Percentiles rank a stretch among this genome's conserved stretches.
phyloP scores from a whole-genome alignment of 2,113 vertebrate species.

The Oreochromis aureus region DNA sequence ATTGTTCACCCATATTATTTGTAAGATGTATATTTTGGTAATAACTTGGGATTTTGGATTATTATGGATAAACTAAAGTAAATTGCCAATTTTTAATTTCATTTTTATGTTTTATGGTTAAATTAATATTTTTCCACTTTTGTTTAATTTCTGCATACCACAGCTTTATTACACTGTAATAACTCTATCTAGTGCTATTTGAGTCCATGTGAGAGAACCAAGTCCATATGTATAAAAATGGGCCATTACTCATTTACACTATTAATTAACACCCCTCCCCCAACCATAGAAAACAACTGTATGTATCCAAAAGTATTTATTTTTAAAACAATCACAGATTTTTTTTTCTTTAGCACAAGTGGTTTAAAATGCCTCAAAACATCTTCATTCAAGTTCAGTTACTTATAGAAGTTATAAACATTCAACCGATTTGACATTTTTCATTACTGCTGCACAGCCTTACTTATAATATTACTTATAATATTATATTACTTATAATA shows the following conservation, averaged over 20 bases:
- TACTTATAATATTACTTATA: not conserved
- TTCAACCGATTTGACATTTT: not conserved
- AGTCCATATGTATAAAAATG: not conserved
- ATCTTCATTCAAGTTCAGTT: not conserved
- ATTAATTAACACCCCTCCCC: not conserved
- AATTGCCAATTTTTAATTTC: not conserved
- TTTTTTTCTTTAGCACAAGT: not conserved
- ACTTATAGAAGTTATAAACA: not conserved
- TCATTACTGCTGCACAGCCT: not conserved
- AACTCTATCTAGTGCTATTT: not conserved
- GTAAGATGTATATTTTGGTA: not conserved
- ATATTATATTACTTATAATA: not conserved
- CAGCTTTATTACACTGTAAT: not conserved
- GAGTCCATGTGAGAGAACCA: not conserved
- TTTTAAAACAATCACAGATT: not conserved
- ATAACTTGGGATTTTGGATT: not conserved
- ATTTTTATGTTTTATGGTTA: not conserved
- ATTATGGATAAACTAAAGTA: not conserved
- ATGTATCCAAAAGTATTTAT: not conserved
- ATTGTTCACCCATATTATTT: not conserved
- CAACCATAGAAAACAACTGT: not conserved
- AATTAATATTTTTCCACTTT: not conserved
- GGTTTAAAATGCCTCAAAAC: not conserved
- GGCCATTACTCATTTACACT: not conserved
- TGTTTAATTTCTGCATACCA: not conserved